Evolutionary conservation across 2,888 invertebrate species (phyloP), one percentile per base, ranked within the genome.

Genomic region (Bibio marci): DNA sequence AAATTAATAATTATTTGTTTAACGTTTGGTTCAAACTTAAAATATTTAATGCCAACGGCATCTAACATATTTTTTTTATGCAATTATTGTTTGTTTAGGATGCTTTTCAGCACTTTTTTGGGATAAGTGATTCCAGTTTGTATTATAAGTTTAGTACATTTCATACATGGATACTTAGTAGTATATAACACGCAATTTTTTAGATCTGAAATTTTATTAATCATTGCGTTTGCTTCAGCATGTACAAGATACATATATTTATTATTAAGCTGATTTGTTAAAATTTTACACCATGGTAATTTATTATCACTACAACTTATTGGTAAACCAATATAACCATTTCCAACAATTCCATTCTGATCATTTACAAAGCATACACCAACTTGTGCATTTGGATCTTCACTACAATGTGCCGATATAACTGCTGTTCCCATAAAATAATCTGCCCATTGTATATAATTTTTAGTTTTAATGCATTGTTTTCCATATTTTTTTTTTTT

Each of bases 321-420:
- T 0, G 97, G 97, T 80, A 97, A 88, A 2, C 97, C 95, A 69
- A 98, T 98, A 55, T 97, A 98, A 44, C 97, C 97, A 43, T 91
- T 71, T 17, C 88, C 88, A 34, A 98, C 81, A 51, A 98, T 85
- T 58, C 76, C 79, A 33, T 88, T 86, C 1, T 82, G 76, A 25
- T 70, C 58, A 53, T 90, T 86, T 1, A 94, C 90, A 50, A 97
- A 81, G 54, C 94, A 94, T 6, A 94, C 92, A 4, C 97, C 97
- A 14, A 92, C 92, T 70, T 95, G 92, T 3, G 81, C 80, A 38
- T 65, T 66, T 0, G 95, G 95, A 65, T 97, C 97, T 64, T 97
- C 97, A 55, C 94, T 94, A 40, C 95, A 68, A 65, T 87, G 81
- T 1, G 92, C 83, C 2, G 91, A 80, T 19, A 97, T 65, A 52